These are phyloP conservation scores for Heteromurus nitidus DNA, from an alignment of 2,888 invertebrate genomes.

Conservation along the genomic window DNA sequence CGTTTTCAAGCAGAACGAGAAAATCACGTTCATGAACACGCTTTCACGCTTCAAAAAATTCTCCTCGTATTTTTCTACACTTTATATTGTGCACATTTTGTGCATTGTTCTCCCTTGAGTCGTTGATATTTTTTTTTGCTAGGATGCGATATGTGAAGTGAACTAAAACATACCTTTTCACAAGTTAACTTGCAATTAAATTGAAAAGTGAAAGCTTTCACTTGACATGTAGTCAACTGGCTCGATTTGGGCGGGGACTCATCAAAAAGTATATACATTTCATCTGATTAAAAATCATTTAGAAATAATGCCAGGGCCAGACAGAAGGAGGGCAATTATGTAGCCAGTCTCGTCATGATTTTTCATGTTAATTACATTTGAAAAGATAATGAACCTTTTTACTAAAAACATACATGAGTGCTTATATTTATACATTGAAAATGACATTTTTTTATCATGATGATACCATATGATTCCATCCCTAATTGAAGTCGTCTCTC, in stretches of 20 bases:
- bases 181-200: background rate
- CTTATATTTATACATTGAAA: no score
- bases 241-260: no score
- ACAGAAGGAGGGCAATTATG: background rate
- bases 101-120: constrained; percentile 36
- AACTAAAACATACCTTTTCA: background rate
- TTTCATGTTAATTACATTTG: background rate
- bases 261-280: no score
- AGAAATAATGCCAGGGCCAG: background rate
- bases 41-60: no score
- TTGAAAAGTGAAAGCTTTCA: background rate
- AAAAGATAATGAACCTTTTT: no score
- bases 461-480: constrained; percentile 18
- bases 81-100: no score
- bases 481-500: constrained; percentile 37
- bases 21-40: constrained; percentile 54
- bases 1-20: background rate
- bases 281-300: no score
- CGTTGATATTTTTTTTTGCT: constrained; percentile 7
- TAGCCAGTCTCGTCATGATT: background rate
- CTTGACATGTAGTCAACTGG: no score
- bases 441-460: background rate
- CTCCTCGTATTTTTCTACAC: constrained; percentile 38
- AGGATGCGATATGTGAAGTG: background rate
- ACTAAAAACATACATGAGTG: no score